phyloP scores from a whole-genome alignment of 1,140 invertebrate species.

The Cotesia vestalis region DNA sequence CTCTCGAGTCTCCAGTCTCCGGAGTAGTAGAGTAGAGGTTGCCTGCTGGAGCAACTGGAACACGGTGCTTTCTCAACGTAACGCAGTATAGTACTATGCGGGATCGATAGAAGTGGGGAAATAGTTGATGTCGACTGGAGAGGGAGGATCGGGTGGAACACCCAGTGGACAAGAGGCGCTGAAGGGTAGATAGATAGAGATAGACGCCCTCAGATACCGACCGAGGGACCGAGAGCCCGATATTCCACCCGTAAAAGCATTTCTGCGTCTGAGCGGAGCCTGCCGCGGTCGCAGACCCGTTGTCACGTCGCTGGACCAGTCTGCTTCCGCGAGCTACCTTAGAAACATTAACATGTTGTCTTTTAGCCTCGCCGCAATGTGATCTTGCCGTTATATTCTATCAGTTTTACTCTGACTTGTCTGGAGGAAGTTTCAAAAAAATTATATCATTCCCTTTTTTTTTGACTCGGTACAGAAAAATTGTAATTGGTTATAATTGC shows the following conservation, averaged over 20 bases:
- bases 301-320: slow-evolving; percentile 35
- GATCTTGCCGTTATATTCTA: not conserved
- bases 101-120: slow-evolving; percentile 40
- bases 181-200: slow-evolving; percentile 21
- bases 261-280: slow-evolving; percentile 40
- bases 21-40: slow-evolving; percentile 26
- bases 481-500: no score
- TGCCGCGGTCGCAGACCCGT: slow-evolving; percentile 35
- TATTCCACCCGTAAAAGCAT: slow-evolving; percentile 5
- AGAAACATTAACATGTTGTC: slow-evolving; percentile 27
- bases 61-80: slow-evolving; percentile 21
- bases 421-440: no score
- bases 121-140: slow-evolving; percentile 18
- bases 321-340: slow-evolving; percentile 27
- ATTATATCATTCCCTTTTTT: no score
- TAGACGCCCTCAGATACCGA: not conserved
- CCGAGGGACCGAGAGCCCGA: slow-evolving; percentile 26
- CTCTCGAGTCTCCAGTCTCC: slow-evolving; percentile 15
- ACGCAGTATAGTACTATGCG: no score
- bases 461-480: no score
- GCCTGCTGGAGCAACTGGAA: slow-evolving; percentile 32
- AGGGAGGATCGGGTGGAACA: slow-evolving; percentile 31
- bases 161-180: slow-evolving; percentile 30
- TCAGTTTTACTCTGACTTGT: no score
- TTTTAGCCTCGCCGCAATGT: not conserved